phyloP scores from a whole-genome alignment of 2,113 vertebrate species.

The Anser brachyrhynchus region DNA sequence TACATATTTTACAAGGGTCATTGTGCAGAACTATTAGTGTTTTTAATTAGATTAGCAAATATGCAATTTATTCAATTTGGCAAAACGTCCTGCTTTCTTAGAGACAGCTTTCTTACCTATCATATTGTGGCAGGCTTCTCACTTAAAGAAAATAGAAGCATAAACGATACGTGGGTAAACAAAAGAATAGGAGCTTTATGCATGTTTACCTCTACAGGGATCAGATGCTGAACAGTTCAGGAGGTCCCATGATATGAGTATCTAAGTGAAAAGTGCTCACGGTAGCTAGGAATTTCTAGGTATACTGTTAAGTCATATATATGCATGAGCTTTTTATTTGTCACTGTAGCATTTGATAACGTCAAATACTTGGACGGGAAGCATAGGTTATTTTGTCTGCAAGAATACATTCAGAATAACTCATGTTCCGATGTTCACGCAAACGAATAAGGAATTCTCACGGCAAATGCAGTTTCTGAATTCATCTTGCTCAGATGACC shows the following conservation, averaged over 20 bases:
- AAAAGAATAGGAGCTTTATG: background rate
- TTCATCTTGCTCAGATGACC: background rate
- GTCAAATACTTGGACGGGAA: background rate
- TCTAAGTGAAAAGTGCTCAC: background rate
- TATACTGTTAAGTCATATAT: background rate
- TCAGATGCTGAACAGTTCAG: background rate
- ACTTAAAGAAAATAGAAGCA: background rate
- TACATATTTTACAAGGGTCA: background rate
- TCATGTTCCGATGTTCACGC: background rate
- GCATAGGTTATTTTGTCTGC: background rate
- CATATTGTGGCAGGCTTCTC: background rate
- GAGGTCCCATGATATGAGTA: background rate
- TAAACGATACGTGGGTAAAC: accelerated
- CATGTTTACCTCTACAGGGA: background rate
- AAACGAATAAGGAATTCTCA: background rate
- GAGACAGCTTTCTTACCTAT: background rate
- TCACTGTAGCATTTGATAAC: background rate
- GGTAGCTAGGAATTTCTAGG: background rate
- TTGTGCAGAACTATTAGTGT: background rate
- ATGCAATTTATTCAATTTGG: background rate
- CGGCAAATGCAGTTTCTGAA: background rate
- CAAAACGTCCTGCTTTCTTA: background rate
- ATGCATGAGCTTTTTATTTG: too few relatives aligned
- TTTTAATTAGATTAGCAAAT: background rate
- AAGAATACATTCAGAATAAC: background rate